A percentile compares a stretch with the other conserved stretches of the same genome.
These are phyloP conservation scores for Aplocera efformata DNA, from an alignment of 2,888 invertebrate species.

Conservation along the genomic window DNA sequence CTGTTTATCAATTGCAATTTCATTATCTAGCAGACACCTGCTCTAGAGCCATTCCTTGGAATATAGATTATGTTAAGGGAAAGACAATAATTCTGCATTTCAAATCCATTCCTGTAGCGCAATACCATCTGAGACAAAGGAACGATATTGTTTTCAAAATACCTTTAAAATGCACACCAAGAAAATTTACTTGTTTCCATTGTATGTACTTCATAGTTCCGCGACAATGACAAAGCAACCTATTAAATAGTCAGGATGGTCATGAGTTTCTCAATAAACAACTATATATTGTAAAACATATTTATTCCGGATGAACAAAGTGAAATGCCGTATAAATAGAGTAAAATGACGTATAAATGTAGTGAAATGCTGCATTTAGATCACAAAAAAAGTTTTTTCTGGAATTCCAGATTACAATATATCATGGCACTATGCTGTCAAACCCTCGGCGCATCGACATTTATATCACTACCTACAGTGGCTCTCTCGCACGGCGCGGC, in stretches of 20 bases:
- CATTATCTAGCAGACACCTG: constrained; percentile 62
- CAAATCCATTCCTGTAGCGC: too few species aligned
- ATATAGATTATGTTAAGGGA: constrained; percentile 21
- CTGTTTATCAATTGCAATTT: constrained; percentile 71
- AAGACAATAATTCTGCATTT: constrained; percentile 22
- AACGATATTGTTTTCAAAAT: too few species aligned
- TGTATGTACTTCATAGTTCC: too few species aligned
- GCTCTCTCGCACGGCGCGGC: constrained; percentile 44
- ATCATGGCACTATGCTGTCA: constrained; percentile 47
- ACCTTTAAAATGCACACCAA: too few species aligned
- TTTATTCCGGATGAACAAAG: not conserved
- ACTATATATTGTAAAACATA: too few species aligned
- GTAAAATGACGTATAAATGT: not conserved
- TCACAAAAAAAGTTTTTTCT: constrained; percentile 18
- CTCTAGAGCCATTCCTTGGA: constrained; percentile 30
- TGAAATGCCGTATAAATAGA: too few species aligned
- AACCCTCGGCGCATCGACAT: constrained; percentile 40
- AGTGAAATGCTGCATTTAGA: constrained; percentile 16
- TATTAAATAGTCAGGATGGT: constrained; percentile 1
- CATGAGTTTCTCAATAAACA: not conserved
- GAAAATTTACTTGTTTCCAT: too few species aligned
- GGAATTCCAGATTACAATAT: constrained; percentile 35
- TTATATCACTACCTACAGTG: constrained; percentile 39
- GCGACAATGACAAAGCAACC: too few species aligned
- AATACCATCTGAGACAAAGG: too few species aligned